phyloP scores from a whole-genome alignment of 2,888 invertebrate species.

The Strigamia crassipes region DNA sequence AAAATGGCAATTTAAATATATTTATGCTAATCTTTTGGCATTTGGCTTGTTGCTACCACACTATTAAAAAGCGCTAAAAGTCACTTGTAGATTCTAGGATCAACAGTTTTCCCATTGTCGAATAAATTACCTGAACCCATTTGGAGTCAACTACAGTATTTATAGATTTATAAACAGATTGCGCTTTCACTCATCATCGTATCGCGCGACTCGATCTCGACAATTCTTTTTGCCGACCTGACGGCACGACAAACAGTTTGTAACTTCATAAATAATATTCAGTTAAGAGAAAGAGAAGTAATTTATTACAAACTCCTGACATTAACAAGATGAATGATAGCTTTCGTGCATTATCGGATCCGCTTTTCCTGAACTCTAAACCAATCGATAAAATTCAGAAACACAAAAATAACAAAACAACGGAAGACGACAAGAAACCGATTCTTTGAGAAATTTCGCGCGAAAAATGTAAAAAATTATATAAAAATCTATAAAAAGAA shows the following conservation, averaged over 20 bases:
- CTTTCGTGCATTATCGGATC: conserved; percentile 34
- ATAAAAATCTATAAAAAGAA: background rate
- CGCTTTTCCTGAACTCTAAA: conserved; percentile 40
- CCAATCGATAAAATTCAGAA: conserved; percentile 28
- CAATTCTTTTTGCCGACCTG: conserved; percentile 9
- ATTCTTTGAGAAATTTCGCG: background rate
- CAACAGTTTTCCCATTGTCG: conserved; percentile 29
- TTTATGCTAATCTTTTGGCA: background rate
- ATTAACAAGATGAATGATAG: conserved; percentile 38
- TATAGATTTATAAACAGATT: conserved; percentile 41
- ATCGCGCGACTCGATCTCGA: conserved; percentile 13
- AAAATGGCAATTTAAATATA: too few relatives aligned
- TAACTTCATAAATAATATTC: conserved; percentile 33
- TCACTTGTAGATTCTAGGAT: conserved; percentile 21
- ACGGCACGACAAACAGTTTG: conserved; percentile 29
- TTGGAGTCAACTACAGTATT: background rate
- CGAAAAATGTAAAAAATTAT: background rate
- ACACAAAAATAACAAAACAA: background rate
- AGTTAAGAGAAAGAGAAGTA: background rate
- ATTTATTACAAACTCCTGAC: conserved; percentile 39
- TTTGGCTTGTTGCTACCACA: background rate
- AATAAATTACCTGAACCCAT: conserved; percentile 27
- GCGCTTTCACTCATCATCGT: conserved; percentile 26
- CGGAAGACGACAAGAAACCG: background rate
- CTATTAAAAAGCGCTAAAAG: background rate